Conservation (phyloP, 2,113 vertebrate species). For the Helogale parvula region DNA sequence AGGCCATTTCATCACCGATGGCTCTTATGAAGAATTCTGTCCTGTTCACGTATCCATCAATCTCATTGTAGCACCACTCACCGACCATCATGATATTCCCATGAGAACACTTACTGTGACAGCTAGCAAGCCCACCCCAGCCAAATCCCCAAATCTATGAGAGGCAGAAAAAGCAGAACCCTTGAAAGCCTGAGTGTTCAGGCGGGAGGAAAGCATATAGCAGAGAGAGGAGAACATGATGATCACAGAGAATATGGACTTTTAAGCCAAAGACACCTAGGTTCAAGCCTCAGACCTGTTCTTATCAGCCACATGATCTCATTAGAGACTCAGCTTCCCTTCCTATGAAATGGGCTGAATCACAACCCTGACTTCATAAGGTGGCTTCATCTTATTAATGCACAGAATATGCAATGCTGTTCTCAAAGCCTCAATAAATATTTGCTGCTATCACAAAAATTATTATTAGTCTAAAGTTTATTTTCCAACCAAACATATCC, state of each 20-base stretch:
- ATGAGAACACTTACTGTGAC: not conserved
- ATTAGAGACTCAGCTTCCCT: not conserved
- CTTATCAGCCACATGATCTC: not conserved
- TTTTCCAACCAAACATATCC: not conserved
- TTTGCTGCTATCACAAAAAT: not conserved
- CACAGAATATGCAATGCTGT: not conserved
- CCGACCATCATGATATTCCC: not conserved
- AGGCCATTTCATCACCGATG: not conserved
- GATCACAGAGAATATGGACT: not conserved
- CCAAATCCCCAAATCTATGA: not conserved
- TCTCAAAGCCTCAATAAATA: not conserved
- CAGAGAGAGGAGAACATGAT: not conserved
- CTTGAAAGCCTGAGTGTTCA: not conserved
- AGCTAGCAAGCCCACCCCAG: not conserved
- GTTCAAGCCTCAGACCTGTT: not conserved
- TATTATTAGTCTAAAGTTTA: not conserved
- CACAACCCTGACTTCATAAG: not conserved
- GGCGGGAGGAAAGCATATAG: not conserved
- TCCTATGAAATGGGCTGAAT: not conserved
- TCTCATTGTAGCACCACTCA: not conserved
- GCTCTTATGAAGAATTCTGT: not conserved
- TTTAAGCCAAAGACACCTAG: not conserved
- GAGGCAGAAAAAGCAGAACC: not conserved
- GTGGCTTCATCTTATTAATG: not conserved
- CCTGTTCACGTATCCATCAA: too few relatives aligned